Percentiles rank a stretch among this genome's conserved stretches.
Conservation (phyloP, 2,888 invertebrate genomes). For the Podotricha telesiphe region DNA sequence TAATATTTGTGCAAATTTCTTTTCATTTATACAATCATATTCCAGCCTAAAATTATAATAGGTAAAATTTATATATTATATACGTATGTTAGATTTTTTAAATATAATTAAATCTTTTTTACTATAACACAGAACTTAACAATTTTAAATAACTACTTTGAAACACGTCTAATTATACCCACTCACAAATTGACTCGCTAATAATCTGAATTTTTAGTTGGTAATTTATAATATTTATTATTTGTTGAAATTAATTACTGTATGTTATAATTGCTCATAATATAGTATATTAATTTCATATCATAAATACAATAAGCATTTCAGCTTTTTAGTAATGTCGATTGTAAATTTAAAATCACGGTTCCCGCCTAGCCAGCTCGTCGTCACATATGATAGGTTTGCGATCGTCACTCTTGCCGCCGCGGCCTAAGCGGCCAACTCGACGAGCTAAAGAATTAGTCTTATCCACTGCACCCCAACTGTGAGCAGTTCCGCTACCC, state of each 20-base stretch:
- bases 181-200: not conserved
- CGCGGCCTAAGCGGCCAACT: slow-evolving; percentile 68
- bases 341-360: slow-evolving; percentile 60
- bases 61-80: not conserved
- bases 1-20: slow-evolving; percentile 2
- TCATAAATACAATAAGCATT: not conserved
- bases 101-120: not conserved
- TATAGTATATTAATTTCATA: not conserved
- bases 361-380: slow-evolving; percentile 71
- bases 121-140: not conserved
- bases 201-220: not conserved
- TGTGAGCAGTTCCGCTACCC: slow-evolving; percentile 66
- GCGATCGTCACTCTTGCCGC: slow-evolving; percentile 72
- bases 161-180: not conserved
- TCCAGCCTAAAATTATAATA: slow-evolving; percentile 1
- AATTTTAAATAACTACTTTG: not conserved
- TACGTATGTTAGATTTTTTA: not conserved
- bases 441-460: slow-evolving; percentile 71
- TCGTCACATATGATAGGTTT: slow-evolving; percentile 78
- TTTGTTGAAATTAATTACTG: not conserved
- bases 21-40: not conserved
- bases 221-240: not conserved
- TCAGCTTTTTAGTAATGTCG: not conserved
- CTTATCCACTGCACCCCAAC: slow-evolving; percentile 80
- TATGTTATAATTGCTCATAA: not conserved